Conservation (phyloP, 2,113 vertebrate genomes). For the Melierax canorus region DNA sequence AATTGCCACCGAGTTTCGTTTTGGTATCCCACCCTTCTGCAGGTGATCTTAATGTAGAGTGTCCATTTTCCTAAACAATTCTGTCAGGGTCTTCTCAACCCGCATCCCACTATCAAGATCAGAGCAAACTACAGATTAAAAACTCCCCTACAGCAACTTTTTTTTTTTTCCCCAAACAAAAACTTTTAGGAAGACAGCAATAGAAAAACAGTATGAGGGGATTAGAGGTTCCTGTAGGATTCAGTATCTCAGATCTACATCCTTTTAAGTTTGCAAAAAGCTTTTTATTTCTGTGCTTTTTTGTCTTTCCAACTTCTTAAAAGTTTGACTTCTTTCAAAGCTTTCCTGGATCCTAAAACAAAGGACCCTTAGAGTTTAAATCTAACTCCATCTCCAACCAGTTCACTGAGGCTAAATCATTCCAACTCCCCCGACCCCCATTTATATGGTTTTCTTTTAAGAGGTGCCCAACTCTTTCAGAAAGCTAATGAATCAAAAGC, state of each 20-base stretch:
- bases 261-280: background rate
- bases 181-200: background rate
- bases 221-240: background rate
- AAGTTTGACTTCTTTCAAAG: background rate
- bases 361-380: background rate
- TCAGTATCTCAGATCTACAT: background rate
- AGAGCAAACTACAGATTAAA: background rate
- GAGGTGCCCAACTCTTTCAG: background rate
- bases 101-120: background rate
- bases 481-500: background rate
- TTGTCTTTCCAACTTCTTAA: background rate
- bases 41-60: background rate
- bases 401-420: background rate
- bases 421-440: fast-evolving
- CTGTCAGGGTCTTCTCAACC: background rate
- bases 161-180: background rate
- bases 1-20: background rate
- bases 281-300: background rate
- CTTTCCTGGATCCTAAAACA: background rate
- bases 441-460: background rate
- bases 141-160: background rate
- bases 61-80: background rate
- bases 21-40: background rate
- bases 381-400: background rate
- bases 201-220: background rate